Evolutionary conservation across 2,888 invertebrate genomes (phyloP), one percentile per base, ranked within the genome.

Genomic region (Thera obeliscata): DNA sequence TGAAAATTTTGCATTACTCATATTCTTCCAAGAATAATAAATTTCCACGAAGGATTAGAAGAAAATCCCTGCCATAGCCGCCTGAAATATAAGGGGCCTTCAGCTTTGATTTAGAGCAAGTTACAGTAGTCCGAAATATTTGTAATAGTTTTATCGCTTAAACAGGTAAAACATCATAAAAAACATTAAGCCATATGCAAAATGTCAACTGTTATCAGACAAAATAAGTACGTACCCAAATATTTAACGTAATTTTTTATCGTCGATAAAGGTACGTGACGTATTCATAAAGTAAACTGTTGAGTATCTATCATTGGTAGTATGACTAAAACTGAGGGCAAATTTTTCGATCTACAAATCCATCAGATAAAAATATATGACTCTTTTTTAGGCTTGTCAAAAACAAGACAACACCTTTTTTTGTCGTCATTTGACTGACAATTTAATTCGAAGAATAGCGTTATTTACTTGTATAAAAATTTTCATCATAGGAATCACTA

Each of bases 221-320:
- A 11, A 35, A n/a, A 3, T 41, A 36, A 11, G 41, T 54, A 35
- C 1, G 22, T 22, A 22, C 22, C 22, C 22, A 22, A 33, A 12
- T 52, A 49, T 35, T 56, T 62, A 52, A 75, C 73, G 76, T 78
- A 65, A 76, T 69, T 68, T 67, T 68, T 73, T 74, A 73, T 77
- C 72, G 43, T 43, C 69, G 72, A 75, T 74, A 79, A 66, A 61
- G 62, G 61, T 50, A 12, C n/a, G 41, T 62, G 54, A 58, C 54
- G 55, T 54, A 54, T 9, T 7, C 33, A 56, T 52, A 57, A 57
- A 60, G 55, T 35, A 11, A 48, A 64, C 63, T 62, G 52, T 56
- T 22, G 52, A 52, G 64, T 52, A 38, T 8, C 7, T 59, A 50
- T 59, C 60, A 65, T 56, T 49, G 43, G 54, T 58, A 48, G 11